Conservation (phyloP, 2,888 invertebrate genomes). For the Carabus problematicus region DNA sequence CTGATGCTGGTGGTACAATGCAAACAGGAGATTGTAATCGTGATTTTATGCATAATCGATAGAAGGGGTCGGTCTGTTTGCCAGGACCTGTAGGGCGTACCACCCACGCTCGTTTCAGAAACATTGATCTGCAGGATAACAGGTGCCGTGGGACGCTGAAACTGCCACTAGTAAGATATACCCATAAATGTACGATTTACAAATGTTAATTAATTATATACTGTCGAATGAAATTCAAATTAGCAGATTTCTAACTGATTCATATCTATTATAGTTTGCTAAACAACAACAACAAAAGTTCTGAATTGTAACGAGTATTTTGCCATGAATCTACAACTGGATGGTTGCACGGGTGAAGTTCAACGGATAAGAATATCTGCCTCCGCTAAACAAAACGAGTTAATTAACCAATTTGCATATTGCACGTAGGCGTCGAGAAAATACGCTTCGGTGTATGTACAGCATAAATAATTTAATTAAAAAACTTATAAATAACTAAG, state of each 20-base stretch:
- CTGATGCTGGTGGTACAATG: no score
- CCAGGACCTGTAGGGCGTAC: neutral
- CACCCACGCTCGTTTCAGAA: constrained; percentile 23
- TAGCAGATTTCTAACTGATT: no score
- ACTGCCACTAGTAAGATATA: no score
- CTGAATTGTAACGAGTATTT: no score
- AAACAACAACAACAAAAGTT: no score
- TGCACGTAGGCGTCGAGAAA: constrained; percentile 20
- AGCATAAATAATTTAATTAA: constrained; percentile 25
- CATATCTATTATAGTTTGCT: no score
- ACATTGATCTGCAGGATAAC: constrained; percentile 28
- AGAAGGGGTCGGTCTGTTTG: constrained; percentile 17
- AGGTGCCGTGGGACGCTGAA: neutral
- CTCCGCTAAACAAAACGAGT: constrained; percentile 17
- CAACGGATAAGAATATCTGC: constrained; percentile 12
- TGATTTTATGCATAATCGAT: constrained; percentile 29
- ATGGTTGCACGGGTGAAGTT: no score
- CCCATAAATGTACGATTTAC: no score
- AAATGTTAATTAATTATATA: constrained; percentile 5
- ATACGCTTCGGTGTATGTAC: constrained; percentile 12
- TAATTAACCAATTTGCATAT: constrained; percentile 30
- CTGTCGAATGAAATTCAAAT: constrained; percentile 1
- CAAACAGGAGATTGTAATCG: neutral
- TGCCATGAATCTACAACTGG: no score
- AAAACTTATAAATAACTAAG: constrained; percentile 2